Conservation (phyloP, 2,797 vertebrate genomes). For the Manis pentadactyla region DNA sequence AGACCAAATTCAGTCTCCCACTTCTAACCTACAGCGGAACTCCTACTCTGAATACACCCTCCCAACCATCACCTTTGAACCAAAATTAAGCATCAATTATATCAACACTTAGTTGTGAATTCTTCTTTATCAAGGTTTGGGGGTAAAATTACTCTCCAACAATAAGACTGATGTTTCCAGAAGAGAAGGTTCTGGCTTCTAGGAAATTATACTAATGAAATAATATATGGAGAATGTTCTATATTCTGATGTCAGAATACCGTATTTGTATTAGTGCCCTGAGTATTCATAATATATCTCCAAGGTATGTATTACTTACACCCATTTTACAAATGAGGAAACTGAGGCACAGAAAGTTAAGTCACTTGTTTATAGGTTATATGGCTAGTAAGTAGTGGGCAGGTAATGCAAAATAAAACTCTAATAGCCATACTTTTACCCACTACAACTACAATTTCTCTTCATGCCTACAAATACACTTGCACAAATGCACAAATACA, state of each 20-base stretch:
- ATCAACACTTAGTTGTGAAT: background rate
- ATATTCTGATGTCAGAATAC: background rate
- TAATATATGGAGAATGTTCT: background rate
- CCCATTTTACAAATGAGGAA: constrained; percentile 32
- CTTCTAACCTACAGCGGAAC: background rate
- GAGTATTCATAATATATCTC: background rate
- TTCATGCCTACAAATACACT: background rate
- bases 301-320: background rate
- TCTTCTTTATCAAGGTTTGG: background rate
- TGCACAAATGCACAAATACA: background rate
- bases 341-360: background rate
- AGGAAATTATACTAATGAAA: constrained; percentile 1
- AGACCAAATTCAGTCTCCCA: background rate
- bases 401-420: background rate
- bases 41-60: background rate
- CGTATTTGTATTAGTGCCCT: background rate
- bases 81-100: background rate
- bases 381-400: background rate
- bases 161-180: background rate
- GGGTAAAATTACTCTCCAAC: background rate
- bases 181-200: background rate
- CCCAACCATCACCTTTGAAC: background rate
- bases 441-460: background rate
- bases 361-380: background rate
- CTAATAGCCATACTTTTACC: background rate